Conservation (phyloP, 1,140 invertebrate species). For the Oncopodura yosiiana region DNA sequence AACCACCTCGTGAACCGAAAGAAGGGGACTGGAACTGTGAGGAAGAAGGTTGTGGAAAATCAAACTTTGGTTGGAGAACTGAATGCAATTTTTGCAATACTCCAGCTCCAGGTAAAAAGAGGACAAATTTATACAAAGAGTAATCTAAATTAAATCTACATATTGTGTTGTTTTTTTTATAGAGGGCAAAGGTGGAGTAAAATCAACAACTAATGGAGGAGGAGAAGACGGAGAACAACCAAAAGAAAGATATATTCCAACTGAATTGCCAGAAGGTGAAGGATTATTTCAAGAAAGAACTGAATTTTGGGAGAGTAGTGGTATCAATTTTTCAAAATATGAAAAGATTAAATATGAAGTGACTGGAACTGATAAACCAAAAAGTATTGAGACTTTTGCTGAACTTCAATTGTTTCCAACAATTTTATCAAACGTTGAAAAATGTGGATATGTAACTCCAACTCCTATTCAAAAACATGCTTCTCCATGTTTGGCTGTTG, state of each 20-base stretch:
- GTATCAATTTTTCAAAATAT: constrained; percentile 84
- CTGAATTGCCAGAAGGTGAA: constrained; percentile 50
- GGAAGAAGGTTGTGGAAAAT: constrained; percentile 11
- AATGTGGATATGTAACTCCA: constrained; percentile 71
- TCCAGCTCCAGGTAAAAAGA: constrained; percentile 11
- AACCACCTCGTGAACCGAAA: background rate
- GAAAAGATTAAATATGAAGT: constrained; percentile 64
- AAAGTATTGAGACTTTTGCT: constrained; percentile 58
- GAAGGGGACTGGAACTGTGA: constrained; percentile 5
- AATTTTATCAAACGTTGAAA: constrained; percentile 65
- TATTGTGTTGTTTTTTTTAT: no score
- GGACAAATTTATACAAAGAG: constrained; percentile 18
- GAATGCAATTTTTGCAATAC: constrained; percentile 33
- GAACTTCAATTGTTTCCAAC: constrained; percentile 54
- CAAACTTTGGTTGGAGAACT: constrained; percentile 31
- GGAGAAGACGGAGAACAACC: constrained; percentile 41
- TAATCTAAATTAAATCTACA: no score
- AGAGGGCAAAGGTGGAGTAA: background rate
- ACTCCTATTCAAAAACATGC: constrained; percentile 90
- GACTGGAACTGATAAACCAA: constrained; percentile 55
- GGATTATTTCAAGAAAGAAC: constrained; percentile 50
- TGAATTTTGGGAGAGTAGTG: constrained; percentile 60
- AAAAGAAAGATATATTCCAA: constrained; percentile 68
- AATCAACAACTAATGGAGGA: background rate
- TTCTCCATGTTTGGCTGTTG: constrained; percentile 67